Conservation (phyloP, 2,888 invertebrate species). For the Drosophila demipolita region DNA sequence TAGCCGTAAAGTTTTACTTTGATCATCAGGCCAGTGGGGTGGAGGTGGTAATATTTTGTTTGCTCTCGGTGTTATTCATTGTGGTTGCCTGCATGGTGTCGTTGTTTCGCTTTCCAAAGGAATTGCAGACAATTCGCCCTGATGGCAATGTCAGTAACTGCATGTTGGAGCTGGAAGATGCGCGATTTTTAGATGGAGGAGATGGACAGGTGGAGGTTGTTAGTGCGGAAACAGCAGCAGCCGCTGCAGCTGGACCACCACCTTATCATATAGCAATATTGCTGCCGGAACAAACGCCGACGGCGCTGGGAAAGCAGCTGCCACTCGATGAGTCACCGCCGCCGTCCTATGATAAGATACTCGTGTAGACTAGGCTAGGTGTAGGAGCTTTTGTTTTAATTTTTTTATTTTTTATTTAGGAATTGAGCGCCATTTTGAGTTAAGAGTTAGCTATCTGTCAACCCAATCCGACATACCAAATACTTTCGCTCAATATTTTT, state of each 20-base stretch:
- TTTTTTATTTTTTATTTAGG: conserved; percentile 44
- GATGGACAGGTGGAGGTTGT: conserved; percentile 49
- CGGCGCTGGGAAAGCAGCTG: conserved; percentile 67
- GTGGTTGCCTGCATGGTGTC: conserved; percentile 88
- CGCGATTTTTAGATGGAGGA: conserved; percentile 62
- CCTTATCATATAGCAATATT: conserved; percentile 94
- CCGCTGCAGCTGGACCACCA: conserved; percentile 87
- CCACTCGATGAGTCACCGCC: conserved; percentile 87
- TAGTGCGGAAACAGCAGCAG: conserved; percentile 61
- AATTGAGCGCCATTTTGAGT: conserved; percentile 67
- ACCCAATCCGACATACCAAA: conserved; percentile 53
- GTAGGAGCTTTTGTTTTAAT: conserved; percentile 32
- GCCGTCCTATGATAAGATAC: conserved; percentile 91
- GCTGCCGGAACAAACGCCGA: conserved; percentile 86
- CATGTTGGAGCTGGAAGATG: conserved; percentile 62
- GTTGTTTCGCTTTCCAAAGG: conserved; percentile 86
- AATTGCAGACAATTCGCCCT: conserved; percentile 69
- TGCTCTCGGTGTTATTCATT: conserved; percentile 88
- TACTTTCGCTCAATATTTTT: conserved; percentile 75
- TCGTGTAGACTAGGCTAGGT: conserved; percentile 86
- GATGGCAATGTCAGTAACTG: conserved; percentile 32
- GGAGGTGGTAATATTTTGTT: conserved; percentile 88
- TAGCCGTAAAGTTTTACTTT: conserved; percentile 90
- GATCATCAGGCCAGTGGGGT: conserved; percentile 88
- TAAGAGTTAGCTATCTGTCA: conserved; percentile 42